phyloP scores from a whole-genome alignment of 2,888 invertebrate species.

The Agriopis aurantiaria region DNA sequence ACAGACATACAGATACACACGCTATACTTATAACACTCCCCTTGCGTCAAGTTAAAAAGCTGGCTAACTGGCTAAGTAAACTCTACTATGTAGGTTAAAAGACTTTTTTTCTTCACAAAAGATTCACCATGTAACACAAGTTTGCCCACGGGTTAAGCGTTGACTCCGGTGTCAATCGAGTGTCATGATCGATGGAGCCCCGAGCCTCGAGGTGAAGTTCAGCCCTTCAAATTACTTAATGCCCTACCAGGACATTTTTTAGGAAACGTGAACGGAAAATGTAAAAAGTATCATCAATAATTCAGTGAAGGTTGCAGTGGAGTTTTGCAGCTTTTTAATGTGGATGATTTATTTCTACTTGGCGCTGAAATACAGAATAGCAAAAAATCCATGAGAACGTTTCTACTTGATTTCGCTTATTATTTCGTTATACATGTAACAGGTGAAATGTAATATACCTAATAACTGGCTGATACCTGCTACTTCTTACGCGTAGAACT shows the following conservation, averaged over 20 bases:
- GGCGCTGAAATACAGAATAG: no score
- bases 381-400: no score
- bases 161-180: conserved; percentile 82
- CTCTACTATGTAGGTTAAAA: background rate
- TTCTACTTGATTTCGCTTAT: no score
- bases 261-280: conserved; percentile 5
- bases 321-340: background rate
- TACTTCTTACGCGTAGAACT: no score
- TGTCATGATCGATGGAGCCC: conserved; percentile 76
- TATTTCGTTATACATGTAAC: no score
- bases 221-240: conserved; percentile 73
- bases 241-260: conserved; percentile 39
- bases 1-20: no score
- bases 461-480: no score
- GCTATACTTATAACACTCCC: no score
- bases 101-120: background rate
- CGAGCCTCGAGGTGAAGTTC: conserved; percentile 58
- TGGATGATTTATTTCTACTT: background rate
- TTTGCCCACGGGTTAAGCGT: conserved; percentile 73
- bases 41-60: no score
- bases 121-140: conserved; percentile 64
- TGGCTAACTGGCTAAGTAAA: background rate
- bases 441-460: no score
- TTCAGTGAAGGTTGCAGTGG: background rate
- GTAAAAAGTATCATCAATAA: background rate